phyloP scores from a whole-genome alignment of 2,888 invertebrate genomes.

The Bhutanitis thaidina region DNA sequence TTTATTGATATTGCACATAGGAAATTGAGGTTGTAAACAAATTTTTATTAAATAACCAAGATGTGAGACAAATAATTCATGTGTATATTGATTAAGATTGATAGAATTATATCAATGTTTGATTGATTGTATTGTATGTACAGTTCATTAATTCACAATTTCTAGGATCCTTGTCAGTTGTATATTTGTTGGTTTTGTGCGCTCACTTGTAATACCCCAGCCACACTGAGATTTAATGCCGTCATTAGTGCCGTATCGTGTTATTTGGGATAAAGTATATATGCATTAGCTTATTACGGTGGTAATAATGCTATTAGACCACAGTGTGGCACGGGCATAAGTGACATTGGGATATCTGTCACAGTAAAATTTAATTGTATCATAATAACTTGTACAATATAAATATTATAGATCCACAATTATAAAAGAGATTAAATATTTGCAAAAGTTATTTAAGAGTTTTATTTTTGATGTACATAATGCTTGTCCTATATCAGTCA shows the following conservation, averaged over 20 bases:
- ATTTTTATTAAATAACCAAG: constrained; percentile 59
- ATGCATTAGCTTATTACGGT: too few species aligned
- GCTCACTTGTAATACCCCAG: constrained; percentile 36
- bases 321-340: too few species aligned
- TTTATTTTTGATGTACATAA: constrained; percentile 47
- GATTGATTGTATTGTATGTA: constrained; percentile 38
- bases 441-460: constrained; percentile 75
- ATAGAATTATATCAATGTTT: constrained; percentile 37
- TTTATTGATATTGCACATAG: constrained; percentile 72
- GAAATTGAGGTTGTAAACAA: constrained; percentile 75
- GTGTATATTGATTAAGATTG: constrained; percentile 74
- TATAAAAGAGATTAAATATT: constrained; percentile 81
- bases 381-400: constrained; percentile 76
- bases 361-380: constrained; percentile 70
- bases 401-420: constrained; percentile 81
- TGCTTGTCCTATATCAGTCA: constrained; percentile 39
- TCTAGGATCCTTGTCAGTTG: constrained; percentile 52
- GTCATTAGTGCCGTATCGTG: too few species aligned
- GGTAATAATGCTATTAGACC: too few species aligned
- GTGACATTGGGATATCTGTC: constrained; percentile 47
- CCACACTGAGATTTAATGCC: too few species aligned
- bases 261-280: too few species aligned
- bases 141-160: constrained; percentile 59
- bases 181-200: constrained; percentile 52
- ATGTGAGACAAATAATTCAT: constrained; percentile 76